These are phyloP conservation scores for Tachysurus vachellii DNA, from an alignment of 2,113 vertebrate species.

Conservation along the genomic window DNA sequence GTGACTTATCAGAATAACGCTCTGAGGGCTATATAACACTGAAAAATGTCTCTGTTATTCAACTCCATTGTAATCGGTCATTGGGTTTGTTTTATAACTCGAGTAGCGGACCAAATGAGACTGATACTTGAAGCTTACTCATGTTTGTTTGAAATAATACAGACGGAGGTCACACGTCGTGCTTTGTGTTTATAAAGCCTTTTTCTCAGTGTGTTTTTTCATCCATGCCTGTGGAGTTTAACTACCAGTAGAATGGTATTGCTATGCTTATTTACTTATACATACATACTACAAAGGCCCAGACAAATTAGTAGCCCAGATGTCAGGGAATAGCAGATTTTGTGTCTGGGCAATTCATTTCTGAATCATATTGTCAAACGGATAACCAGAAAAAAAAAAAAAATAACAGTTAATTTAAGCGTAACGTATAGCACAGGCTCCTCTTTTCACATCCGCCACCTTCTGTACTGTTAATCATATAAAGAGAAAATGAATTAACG, in stretches of 20 bases:
- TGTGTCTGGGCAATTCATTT: not conserved
- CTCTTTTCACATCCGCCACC: too few relatives aligned
- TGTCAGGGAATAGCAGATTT: not conserved
- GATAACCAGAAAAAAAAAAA: not conserved
- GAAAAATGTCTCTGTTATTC: constrained; percentile 7
- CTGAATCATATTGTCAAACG: not conserved
- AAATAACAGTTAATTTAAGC: not conserved
- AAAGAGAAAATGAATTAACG: not conserved
- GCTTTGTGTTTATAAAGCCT: not conserved
- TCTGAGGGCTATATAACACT: constrained; percentile 25
- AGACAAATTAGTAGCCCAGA: not conserved
- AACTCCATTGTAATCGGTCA: constrained; percentile 33
- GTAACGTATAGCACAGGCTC: not conserved
- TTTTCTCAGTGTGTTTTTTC: not conserved
- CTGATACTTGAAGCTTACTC: not conserved
- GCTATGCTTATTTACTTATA: not conserved
- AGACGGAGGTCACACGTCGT: not conserved
- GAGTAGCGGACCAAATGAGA: constrained; percentile 9
- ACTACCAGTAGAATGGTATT: not conserved
- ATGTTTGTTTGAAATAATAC: not conserved
- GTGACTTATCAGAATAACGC: constrained; percentile 43
- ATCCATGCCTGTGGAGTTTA: not conserved
- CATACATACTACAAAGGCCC: not conserved
- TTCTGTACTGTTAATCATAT: too few relatives aligned
- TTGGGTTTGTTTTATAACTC: constrained; percentile 24